Percentiles rank a stretch among this genome's conserved stretches.
These are phyloP conservation scores for Malurus elegans DNA, from an alignment of 2,113 vertebrate genomes.

Conservation along the genomic window DNA sequence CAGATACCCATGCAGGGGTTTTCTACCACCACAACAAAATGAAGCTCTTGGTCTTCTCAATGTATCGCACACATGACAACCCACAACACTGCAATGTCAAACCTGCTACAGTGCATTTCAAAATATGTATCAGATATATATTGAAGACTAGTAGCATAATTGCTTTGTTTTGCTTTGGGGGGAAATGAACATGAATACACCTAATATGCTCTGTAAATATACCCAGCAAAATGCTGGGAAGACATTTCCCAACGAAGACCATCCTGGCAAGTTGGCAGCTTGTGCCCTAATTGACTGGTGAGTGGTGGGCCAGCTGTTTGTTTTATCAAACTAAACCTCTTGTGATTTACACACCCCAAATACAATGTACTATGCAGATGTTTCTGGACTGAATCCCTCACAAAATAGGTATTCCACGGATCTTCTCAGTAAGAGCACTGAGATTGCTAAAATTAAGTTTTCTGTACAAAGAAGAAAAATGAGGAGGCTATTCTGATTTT, in stretches of 20 bases:
- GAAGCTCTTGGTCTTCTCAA: neutral
- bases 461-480: neutral
- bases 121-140: neutral
- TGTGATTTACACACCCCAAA: neutral
- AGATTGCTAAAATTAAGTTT: neutral
- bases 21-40: neutral
- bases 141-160: neutral
- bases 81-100: neutral
- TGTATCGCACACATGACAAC: neutral
- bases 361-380: neutral
- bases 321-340: neutral
- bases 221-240: neutral
- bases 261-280: neutral
- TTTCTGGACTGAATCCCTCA: neutral
- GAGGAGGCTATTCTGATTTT: neutral
- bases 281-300: neutral
- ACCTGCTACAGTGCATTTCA: neutral
- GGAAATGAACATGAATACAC: neutral
- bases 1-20: neutral
- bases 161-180: neutral
- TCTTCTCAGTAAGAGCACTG: neutral
- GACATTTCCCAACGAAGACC: neutral
- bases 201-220: rapidly evolving
- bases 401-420: neutral
- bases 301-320: neutral